Evolutionary conservation across 2,113 vertebrate species (phyloP), one percentile per base, ranked within the genome.

Genomic region (Pollimyrus isidori): DNA sequence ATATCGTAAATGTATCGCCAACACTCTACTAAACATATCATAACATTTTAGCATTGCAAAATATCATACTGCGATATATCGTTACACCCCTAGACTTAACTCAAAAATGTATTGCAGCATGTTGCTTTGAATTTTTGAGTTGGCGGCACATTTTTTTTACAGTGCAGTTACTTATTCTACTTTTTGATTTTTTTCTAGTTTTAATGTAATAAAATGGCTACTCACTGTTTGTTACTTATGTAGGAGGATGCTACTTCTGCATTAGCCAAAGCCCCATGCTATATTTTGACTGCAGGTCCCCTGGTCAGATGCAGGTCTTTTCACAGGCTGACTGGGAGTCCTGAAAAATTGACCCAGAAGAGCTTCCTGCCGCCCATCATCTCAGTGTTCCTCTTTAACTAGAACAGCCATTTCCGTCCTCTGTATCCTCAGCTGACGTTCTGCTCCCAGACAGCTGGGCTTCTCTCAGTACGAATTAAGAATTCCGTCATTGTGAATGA

Each of bases 381-480:
- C 39, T 46, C 46, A n/a, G 19, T 45, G 23, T 35, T 46, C 45
- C 46, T 13, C 87, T 76, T 73, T 73, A 88, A 73, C 50, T 73
- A 73, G 62, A 88, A n/a, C 42, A 30, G 62, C 62, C 62, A 73
- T 88, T 69, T 65, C 87, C n/a, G 19, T 49, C 65, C 87, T n/a
- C 62, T 17, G 2, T n/a, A 26, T 73, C 26, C 56, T 49, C 87
- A 26, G 58, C 62, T 62, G 21, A 88, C 46, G 23, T 17, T 26
- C 87, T 17, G 15, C 62, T 88, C 87, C 58, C 87, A 69, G 62
- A 88, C 62, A 88, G 62, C 87, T 88, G 58, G 58, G n/a, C 62
- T 69, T 11, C 65, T 73, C 56, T 76, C 87, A 88, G 35, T 73
- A 46, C 50, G 45, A 88, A 88, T 88, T 76, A 88, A 21, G 23